Conservation (phyloP, 2,797 vertebrate species). For the Pseudocheirus occidentalis region DNA sequence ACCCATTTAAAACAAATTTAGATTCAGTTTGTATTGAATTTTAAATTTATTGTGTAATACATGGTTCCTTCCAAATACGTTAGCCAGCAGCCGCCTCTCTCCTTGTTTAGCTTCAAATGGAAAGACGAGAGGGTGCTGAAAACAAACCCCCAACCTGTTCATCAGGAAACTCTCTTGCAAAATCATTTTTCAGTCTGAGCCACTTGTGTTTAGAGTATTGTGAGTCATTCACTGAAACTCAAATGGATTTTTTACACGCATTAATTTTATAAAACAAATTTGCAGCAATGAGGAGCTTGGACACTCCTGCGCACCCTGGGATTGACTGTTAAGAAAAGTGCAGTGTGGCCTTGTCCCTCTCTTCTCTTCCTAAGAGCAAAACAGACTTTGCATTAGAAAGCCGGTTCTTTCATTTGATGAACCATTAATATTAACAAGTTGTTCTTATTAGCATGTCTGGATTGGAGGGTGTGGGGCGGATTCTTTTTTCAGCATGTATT, state of each 20-base stretch:
- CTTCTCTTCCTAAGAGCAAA: slow-evolving; percentile 68
- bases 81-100: slow-evolving; percentile 41
- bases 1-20: slow-evolving; percentile 52
- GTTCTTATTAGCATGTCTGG: slow-evolving; percentile 65
- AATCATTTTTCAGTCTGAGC: slow-evolving; percentile 81
- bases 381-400: slow-evolving; percentile 74
- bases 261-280: slow-evolving; percentile 84
- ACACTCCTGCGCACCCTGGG: slow-evolving; percentile 73
- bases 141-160: slow-evolving; percentile 68
- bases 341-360: slow-evolving; percentile 58
- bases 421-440: slow-evolving; percentile 85
- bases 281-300: slow-evolving; percentile 75
- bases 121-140: slow-evolving; percentile 62
- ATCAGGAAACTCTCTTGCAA: slow-evolving; percentile 77
- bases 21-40: slow-evolving; percentile 33
- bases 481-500: slow-evolving; percentile 57
- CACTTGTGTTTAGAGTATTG: slow-evolving; percentile 67
- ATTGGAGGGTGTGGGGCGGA: slow-evolving; percentile 58
- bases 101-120: slow-evolving; percentile 54
- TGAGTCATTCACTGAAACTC: slow-evolving; percentile 84
- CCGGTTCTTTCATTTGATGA: slow-evolving; percentile 82
- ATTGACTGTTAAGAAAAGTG: slow-evolving; percentile 79
- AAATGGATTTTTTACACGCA: slow-evolving; percentile 81
- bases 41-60: slow-evolving; percentile 58
- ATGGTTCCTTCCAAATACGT: slow-evolving; percentile 9